A percentile compares a stretch with the other conserved stretches of the same genome.
Evolutionary conservation across 2,888 invertebrate genomes (phyloP).

Genomic region (Acheta domesticus): DNA sequence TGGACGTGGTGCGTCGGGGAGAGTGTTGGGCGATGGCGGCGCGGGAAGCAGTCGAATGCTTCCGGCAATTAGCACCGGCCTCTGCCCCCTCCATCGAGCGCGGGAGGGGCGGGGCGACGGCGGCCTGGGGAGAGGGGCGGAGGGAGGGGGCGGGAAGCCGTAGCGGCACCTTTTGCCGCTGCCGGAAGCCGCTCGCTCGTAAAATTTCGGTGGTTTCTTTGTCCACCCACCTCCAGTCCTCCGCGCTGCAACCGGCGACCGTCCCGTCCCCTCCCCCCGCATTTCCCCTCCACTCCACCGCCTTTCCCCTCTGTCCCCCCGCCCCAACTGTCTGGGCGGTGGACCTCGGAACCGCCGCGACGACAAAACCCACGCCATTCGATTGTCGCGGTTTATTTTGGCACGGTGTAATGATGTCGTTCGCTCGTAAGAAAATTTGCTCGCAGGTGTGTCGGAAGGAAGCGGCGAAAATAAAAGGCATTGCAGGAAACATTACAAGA

Average conservation of each 20-base stretch:
- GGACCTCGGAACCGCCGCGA: no score
- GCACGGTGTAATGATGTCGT: no score
- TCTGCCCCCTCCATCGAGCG: not conserved
- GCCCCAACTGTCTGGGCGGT: no score
- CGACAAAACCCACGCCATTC: no score
- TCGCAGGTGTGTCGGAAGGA: no score
- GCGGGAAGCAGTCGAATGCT: not conserved
- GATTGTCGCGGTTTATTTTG: no score
- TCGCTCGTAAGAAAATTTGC: no score
- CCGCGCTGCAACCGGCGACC: not conserved
- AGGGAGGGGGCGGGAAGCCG: not conserved
- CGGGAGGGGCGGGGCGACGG: not conserved
- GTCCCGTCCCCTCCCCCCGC: not conserved
- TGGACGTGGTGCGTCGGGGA: no score
- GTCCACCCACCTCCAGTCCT: not conserved
- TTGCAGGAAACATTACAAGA: no score
- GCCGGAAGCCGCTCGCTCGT: not conserved
- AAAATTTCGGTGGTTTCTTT: not conserved
- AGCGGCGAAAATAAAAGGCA: no score
- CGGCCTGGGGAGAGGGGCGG: not conserved
- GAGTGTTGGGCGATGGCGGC: not conserved
- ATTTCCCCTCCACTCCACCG: rapidly evolving
- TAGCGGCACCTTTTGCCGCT: not conserved
- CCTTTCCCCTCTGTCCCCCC: no score
- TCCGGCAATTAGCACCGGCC: constrained; percentile 7